phyloP scores from a whole-genome alignment of 2,888 invertebrate genomes.

The Meiosimyza decipiens region DNA sequence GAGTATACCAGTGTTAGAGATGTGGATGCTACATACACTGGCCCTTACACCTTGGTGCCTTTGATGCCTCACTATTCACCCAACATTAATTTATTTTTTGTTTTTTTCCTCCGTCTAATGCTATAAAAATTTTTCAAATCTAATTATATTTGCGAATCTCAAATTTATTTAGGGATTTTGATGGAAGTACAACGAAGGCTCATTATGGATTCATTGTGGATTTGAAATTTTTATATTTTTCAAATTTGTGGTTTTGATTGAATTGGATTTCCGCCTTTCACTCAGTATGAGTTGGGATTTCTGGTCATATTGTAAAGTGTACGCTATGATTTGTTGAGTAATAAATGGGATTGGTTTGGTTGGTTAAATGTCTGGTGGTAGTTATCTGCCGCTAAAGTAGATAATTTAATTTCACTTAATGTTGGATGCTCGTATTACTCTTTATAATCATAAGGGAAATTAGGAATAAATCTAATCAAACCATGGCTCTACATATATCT shows the following conservation, averaged over 20 bases:
- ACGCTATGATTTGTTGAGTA: background rate
- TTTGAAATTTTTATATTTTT: conserved; percentile 24
- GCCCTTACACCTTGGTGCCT: background rate
- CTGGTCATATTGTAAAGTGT: background rate
- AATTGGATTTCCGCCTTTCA: background rate
- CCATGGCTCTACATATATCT: background rate
- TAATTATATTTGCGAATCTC: conserved; percentile 20
- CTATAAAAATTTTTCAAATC: conserved; percentile 21
- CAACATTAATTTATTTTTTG: background rate
- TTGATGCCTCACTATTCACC: background rate
- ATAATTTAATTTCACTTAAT: conserved; percentile 12
- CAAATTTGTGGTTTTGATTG: conserved; percentile 31
- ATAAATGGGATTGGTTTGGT: conserved; percentile 1
- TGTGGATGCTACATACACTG: background rate
- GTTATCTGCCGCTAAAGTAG: background rate
- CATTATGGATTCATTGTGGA: conserved; percentile 31
- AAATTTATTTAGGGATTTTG: conserved; percentile 6
- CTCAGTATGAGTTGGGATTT: no score
- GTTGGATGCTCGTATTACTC: background rate
- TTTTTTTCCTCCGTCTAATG: conserved; percentile 4
- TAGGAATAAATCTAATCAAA: background rate
- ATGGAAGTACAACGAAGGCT: background rate
- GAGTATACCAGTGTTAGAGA: background rate
- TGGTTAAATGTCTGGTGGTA: background rate
- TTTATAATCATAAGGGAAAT: background rate